Percentiles rank a stretch among this genome's conserved stretches.
Evolutionary conservation across 2,797 vertebrate species (phyloP).

Genomic region (Channa striata): DNA sequence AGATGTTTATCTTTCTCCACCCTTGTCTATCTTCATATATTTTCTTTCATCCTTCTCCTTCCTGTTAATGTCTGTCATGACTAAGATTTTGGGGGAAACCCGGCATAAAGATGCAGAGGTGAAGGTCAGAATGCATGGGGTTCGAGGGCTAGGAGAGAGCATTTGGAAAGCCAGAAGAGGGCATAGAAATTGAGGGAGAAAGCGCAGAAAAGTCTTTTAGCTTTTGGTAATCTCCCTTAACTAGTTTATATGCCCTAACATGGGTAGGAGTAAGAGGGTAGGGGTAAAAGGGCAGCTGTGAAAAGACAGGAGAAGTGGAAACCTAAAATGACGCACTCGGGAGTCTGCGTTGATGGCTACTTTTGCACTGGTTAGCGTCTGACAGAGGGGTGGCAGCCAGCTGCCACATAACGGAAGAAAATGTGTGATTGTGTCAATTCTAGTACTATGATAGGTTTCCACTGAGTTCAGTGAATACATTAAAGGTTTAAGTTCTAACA

Average conservation of each 20-base stretch:
- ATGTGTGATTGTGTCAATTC: slow-evolving; percentile 41
- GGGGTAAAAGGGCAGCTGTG: slow-evolving; percentile 46
- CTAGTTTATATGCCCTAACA: slow-evolving; percentile 69
- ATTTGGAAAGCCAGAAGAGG: slow-evolving; percentile 13
- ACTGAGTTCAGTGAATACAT: slow-evolving; percentile 48
- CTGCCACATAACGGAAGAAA: slow-evolving; percentile 13
- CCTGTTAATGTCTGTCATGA: slow-evolving; percentile 41
- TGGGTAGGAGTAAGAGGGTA: slow-evolving; percentile 54
- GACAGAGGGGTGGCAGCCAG: slow-evolving; percentile 17
- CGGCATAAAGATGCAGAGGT: slow-evolving; percentile 60
- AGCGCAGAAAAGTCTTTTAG: slow-evolving; percentile 64
- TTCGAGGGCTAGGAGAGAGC: slow-evolving; percentile 11
- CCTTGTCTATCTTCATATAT: slow-evolving; percentile 15
- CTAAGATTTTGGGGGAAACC: slow-evolving; percentile 52
- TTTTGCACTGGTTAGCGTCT: slow-evolving; percentile 31
- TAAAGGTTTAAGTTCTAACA: slow-evolving; percentile 15
- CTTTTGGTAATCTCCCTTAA: slow-evolving; percentile 72
- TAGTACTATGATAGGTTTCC: slow-evolving; percentile 55
- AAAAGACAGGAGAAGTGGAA: slow-evolving; percentile 68
- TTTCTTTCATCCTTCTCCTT: slow-evolving; percentile 48
- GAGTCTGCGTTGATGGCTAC: slow-evolving; percentile 47
- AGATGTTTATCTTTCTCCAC: slow-evolving; percentile 36
- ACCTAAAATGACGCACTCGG: slow-evolving; percentile 64
- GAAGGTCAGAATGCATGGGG: slow-evolving; percentile 58
- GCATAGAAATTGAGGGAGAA: slow-evolving; percentile 19